A percentile compares a stretch with the other conserved stretches of the same genome.
phyloP scores from a whole-genome alignment of 2,888 invertebrate genomes.

The Pasiphila rectangulata region DNA sequence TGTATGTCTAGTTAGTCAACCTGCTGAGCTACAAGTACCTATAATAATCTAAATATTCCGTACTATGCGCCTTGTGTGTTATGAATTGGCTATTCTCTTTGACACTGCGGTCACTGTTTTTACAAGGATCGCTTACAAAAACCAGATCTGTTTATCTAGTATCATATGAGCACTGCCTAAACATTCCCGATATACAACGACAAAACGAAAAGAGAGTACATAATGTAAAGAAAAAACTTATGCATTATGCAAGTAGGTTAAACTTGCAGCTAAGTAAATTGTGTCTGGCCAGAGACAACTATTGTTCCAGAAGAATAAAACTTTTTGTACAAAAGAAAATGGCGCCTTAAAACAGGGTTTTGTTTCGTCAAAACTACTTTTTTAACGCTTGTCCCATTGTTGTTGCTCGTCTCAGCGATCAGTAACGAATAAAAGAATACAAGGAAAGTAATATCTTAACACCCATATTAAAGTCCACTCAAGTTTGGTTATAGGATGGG shows the following conservation, averaged over 20 bases:
- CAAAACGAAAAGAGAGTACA: too few species aligned
- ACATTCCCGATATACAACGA: too few species aligned
- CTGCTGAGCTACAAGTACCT: too few species aligned
- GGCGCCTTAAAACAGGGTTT: not conserved
- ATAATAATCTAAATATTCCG: too few species aligned
- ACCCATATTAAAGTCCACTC: conserved; percentile 19
- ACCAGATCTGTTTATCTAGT: conserved; percentile 20
- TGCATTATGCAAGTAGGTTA: too few species aligned
- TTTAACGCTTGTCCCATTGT: not conserved
- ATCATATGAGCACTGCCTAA: too few species aligned
- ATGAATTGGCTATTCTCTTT: not conserved
- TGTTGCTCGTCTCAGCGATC: conserved; percentile 4
- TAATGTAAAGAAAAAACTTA: too few species aligned
- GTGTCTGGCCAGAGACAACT: not conserved
- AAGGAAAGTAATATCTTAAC: conserved; percentile 9
- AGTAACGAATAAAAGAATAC: too few species aligned
- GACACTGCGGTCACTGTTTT: conserved; percentile 19
- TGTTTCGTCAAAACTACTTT: not conserved
- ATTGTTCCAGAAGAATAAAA: not conserved
- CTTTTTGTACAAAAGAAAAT: not conserved
- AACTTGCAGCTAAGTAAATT: not conserved
- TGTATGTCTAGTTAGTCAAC: too few species aligned
- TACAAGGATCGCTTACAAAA: conserved; percentile 30
- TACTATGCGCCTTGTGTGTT: not conserved
- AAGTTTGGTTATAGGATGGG: too few species aligned